Evolutionary conservation across 2,113 vertebrate species (phyloP).

Genomic region (Abramis brama): DNA sequence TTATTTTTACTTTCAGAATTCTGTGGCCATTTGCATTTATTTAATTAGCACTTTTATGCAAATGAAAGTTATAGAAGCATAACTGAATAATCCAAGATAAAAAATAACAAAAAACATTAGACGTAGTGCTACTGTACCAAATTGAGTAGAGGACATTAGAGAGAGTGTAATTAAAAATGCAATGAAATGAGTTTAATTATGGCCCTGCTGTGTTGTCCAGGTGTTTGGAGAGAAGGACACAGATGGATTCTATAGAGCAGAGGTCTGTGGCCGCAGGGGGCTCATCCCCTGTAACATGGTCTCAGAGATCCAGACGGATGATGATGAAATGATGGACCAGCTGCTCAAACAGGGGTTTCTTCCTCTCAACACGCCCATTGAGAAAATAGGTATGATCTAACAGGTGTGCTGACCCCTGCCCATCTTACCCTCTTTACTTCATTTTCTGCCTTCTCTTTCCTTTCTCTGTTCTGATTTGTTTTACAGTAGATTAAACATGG

Average conservation of each 20-base stretch:
- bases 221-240: conserved; percentile 95
- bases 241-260: conserved; percentile 94
- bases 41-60: neutral
- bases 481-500: neutral
- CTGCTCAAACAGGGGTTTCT: conserved; percentile 96
- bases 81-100: neutral
- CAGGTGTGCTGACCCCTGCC: neutral
- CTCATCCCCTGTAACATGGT: conserved; percentile 99
- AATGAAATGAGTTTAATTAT: neutral
- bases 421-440: conserved; percentile 35
- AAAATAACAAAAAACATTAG: neutral
- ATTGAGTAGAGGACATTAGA: neutral
- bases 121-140: neutral
- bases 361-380: conserved; percentile 92
- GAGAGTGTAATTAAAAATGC: conserved; percentile 7
- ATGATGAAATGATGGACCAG: conserved; percentile 93
- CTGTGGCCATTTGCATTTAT: neutral
- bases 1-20: neutral
- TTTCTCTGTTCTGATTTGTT: neutral
- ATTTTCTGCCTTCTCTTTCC: neutral
- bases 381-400: conserved; percentile 84
- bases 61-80: neutral
- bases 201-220: conserved; percentile 67
- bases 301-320: conserved; percentile 95
- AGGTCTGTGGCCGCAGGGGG: conserved; percentile 86